These are phyloP conservation scores for Drosophila mimetica DNA, from an alignment of 2,888 invertebrate genomes.

Conservation along the genomic window DNA sequence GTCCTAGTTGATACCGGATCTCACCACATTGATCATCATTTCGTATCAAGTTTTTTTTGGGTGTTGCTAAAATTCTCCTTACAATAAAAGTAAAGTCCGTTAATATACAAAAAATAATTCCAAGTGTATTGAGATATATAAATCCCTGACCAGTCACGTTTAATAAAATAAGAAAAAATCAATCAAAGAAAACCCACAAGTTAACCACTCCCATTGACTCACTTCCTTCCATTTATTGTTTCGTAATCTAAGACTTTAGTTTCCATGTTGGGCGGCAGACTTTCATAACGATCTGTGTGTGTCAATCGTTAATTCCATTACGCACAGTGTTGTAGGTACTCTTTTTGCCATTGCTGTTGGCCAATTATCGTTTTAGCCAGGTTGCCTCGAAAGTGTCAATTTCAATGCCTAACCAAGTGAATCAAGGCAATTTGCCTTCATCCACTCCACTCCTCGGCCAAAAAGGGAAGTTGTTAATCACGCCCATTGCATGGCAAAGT, in stretches of 20 bases:
- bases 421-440: constrained; percentile 39
- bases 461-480: constrained; percentile 72
- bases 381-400: constrained; percentile 59
- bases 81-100: too few species aligned
- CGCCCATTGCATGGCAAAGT: constrained; percentile 64
- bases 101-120: background rate
- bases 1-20: too few species aligned
- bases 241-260: constrained; percentile 18
- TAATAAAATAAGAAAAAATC: constrained; percentile 3
- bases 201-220: constrained; percentile 1
- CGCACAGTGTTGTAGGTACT: constrained; percentile 18
- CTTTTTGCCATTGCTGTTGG: constrained; percentile 1
- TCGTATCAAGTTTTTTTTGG: too few species aligned
- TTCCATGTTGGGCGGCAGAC: constrained; percentile 10
- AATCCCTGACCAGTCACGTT: background rate
- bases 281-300: constrained; percentile 30
- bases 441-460: constrained; percentile 10
- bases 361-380: constrained; percentile 43
- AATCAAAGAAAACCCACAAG: constrained; percentile 22
- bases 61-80: too few species aligned
- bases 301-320: constrained; percentile 31
- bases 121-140: background rate
- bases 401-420: constrained; percentile 55
- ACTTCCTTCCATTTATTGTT: constrained; percentile 21
- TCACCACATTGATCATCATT: too few species aligned